Evolutionary conservation across 2,113 vertebrate genomes (phyloP).

Genomic region (Notarius lentiginosus): DNA sequence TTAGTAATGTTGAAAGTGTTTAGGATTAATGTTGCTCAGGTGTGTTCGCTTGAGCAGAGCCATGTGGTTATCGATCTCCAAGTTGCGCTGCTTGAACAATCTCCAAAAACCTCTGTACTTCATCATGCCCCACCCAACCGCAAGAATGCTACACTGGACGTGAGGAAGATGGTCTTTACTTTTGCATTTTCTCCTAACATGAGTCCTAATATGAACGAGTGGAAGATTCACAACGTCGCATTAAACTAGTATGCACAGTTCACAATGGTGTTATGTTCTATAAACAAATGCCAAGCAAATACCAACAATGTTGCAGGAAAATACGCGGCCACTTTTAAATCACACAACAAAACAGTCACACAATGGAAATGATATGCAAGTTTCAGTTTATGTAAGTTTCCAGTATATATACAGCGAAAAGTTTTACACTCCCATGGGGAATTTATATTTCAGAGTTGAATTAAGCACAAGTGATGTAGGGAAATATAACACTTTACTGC

Average conservation of each 20-base stretch:
- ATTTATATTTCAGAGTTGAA: conserved; percentile 35
- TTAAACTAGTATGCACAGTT: not conserved
- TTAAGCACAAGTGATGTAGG: conserved; percentile 11
- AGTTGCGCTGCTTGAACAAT: not conserved
- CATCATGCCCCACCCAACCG: not conserved
- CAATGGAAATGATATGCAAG: conserved; percentile 43
- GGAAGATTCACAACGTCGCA: not conserved
- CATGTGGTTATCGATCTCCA: conserved; percentile 29
- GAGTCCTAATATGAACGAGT: not conserved
- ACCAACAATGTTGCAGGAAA: not conserved
- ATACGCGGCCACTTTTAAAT: conserved; percentile 16
- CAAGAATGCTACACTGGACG: not conserved
- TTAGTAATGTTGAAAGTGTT: conserved; percentile 27
- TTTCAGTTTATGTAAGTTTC: conserved; percentile 18
- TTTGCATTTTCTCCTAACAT: not conserved
- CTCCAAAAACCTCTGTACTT: not conserved
- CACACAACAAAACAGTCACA: not conserved
- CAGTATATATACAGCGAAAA: not conserved
- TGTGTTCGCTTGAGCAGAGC: conserved; percentile 27
- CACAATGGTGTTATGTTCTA: not conserved
- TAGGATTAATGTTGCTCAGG: conserved; percentile 16
- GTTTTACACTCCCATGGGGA: conserved; percentile 11
- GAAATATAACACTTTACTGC: conserved; percentile 29
- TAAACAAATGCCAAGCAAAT: not conserved
- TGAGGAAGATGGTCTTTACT: not conserved